Evolutionary conservation across 2,888 invertebrate genomes (phyloP).

Genomic region (Kuschelorhynchus macadamiae): DNA sequence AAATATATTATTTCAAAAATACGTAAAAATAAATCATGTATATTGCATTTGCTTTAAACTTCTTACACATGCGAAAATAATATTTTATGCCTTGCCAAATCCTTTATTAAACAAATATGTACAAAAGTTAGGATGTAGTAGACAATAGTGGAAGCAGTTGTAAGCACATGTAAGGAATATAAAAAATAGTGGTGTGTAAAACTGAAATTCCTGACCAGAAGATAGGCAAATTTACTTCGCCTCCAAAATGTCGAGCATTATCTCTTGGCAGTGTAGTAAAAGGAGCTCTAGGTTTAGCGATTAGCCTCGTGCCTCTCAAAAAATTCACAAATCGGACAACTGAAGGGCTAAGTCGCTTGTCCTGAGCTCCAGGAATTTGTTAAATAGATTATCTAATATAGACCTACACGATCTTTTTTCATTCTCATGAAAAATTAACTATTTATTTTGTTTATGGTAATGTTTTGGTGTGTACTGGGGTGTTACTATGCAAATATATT

Average conservation of each 20-base stretch:
- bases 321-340: slow-evolving; percentile 53
- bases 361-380: slow-evolving; percentile 51
- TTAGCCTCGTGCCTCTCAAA: slow-evolving; percentile 35
- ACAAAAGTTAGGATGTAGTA: no score
- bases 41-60: no score
- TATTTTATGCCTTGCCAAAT: no score
- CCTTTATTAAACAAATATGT: no score
- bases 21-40: no score
- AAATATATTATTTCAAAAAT: no score
- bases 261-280: slow-evolving; percentile 46
- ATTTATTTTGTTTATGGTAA: slow-evolving; percentile 24
- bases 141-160: no score
- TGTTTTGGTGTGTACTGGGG: slow-evolving; percentile 24
- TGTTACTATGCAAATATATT: no score
- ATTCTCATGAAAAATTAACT: slow-evolving; percentile 67
- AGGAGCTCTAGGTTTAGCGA: slow-evolving; percentile 13
- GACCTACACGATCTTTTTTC: slow-evolving; percentile 69
- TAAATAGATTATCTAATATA: slow-evolving; percentile 68
- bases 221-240: slow-evolving; percentile 29
- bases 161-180: no score
- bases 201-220: slow-evolving; percentile 10
- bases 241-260: slow-evolving; percentile 19
- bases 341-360: slow-evolving; percentile 52
- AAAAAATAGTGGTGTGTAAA: no score
- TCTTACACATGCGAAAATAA: no score